A percentile compares a stretch with the other conserved stretches of the same genome.
These are phyloP conservation scores for Linepithema humile DNA, from an alignment of 1,140 invertebrate genomes.

Conservation along the genomic window DNA sequence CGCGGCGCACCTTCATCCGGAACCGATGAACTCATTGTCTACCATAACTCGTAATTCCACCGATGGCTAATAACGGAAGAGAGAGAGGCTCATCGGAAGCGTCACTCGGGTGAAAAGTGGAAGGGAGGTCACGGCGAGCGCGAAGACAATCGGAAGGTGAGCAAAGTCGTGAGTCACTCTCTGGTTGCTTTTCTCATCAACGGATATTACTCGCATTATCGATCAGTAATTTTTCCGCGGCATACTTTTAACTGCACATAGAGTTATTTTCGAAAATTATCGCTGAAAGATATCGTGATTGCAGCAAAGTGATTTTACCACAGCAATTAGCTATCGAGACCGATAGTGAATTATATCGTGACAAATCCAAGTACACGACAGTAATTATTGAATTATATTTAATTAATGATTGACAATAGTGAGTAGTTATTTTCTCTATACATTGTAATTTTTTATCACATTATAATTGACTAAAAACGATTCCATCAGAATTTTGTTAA, in stretches of 20 bases:
- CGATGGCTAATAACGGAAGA: conserved; percentile 46
- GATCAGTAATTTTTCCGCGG: not conserved
- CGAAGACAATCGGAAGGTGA: conserved; percentile 45
- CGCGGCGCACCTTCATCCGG: conserved; percentile 65
- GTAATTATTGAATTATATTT: too few species aligned
- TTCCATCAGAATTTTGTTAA: not conserved
- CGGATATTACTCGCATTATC: conserved; percentile 8
- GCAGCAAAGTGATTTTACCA: not conserved
- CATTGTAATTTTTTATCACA: too few species aligned
- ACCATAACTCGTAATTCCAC: conserved; percentile 28
- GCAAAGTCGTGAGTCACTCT: conserved; percentile 30
- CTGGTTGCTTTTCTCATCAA: conserved; percentile 36
- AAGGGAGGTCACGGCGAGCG: conserved; percentile 1
- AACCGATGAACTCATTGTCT: conserved; percentile 67
- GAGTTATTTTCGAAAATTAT: not conserved
- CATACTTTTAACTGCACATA: not conserved
- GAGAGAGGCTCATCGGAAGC: conserved; percentile 29
- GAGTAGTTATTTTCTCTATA: too few species aligned
- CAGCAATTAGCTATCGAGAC: too few species aligned
- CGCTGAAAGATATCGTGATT: not conserved
- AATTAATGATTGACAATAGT: too few species aligned
- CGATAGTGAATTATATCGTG: too few species aligned
- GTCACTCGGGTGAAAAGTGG: conserved; percentile 30
- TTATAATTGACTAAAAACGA: not conserved
- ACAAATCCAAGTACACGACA: too few species aligned